Percentiles rank a stretch among this genome's conserved stretches.
Evolutionary conservation across 2,888 invertebrate genomes (phyloP).

Genomic region (Antheraea yamamai): DNA sequence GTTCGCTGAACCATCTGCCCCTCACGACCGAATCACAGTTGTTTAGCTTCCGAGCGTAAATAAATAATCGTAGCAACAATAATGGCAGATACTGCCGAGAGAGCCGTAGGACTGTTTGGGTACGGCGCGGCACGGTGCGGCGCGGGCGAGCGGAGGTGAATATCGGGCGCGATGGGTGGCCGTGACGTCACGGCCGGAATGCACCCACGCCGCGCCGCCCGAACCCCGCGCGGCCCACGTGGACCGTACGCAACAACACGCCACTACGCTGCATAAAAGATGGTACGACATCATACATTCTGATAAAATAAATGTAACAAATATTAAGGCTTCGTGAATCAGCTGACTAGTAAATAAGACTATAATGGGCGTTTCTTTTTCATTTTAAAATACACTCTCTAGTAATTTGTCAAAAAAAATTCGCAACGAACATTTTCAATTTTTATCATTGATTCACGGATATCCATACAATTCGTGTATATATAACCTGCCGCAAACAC

Average conservation of each 20-base stretch:
- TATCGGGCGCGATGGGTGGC: constrained; percentile 78
- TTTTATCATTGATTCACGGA: not conserved
- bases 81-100: constrained; percentile 62
- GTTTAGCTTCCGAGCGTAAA: constrained; percentile 56
- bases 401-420: not conserved
- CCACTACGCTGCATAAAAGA: constrained; percentile 46
- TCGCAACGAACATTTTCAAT: not conserved
- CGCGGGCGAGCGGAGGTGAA: constrained; percentile 65
- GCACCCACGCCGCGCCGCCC: constrained; percentile 62
- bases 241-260: constrained; percentile 64
- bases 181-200: constrained; percentile 81
- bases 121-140: constrained; percentile 36
- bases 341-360: constrained; percentile 18
- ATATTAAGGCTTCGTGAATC: constrained; percentile 26
- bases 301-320: constrained; percentile 49
- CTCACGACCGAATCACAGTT: constrained; percentile 48
- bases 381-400: not conserved
- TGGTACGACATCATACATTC: constrained; percentile 53
- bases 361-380: not conserved
- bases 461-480: not conserved
- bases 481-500: not conserved
- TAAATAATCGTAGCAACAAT: constrained; percentile 64
- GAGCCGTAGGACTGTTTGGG: constrained; percentile 52
- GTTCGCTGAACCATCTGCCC: constrained; percentile 45
- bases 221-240: constrained; percentile 57